A percentile compares a stretch with the other conserved stretches of the same genome.
These are phyloP conservation scores for Drosophila kanapiae DNA, from an alignment of 1,140 invertebrate genomes.

Conservation along the genomic window DNA sequence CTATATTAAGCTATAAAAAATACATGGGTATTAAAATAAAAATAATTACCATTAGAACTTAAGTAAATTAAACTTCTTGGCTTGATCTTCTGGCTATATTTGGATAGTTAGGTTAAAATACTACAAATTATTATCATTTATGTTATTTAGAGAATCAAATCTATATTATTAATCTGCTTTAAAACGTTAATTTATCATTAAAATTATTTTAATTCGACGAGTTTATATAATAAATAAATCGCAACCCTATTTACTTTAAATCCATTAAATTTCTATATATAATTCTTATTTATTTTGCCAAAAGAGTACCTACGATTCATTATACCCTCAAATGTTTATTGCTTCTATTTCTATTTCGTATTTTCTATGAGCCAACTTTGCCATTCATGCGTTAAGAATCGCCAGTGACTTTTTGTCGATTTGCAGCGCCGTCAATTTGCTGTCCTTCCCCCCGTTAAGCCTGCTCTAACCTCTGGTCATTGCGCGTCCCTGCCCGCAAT, in stretches of 20 bases:
- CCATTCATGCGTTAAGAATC: slow-evolving; percentile 80
- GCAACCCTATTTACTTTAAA: neutral
- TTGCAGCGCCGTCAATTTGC: slow-evolving; percentile 79
- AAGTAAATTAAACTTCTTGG: neutral
- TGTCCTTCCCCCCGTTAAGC: slow-evolving; percentile 22
- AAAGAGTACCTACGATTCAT: slow-evolving; percentile 4
- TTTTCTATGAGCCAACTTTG: slow-evolving; percentile 49
- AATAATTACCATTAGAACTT: no score
- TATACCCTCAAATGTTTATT: neutral
- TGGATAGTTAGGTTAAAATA: no score
- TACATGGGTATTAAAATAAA: no score
- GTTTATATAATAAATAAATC: neutral
- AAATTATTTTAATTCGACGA: neutral
- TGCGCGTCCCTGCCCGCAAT: neutral
- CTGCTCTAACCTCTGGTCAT: neutral
- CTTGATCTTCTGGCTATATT: neutral
- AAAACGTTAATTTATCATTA: neutral
- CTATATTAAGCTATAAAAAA: no score
- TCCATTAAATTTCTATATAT: neutral
- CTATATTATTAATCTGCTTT: neutral
- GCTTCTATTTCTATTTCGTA: slow-evolving; percentile 50
- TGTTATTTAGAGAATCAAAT: neutral
- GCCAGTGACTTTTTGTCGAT: slow-evolving; percentile 63
- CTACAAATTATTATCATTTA: neutral
- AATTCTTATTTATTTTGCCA: neutral